Conservation (phyloP, 92 coral and sea anemone genomes). For the Plumapathes pennacea region DNA sequence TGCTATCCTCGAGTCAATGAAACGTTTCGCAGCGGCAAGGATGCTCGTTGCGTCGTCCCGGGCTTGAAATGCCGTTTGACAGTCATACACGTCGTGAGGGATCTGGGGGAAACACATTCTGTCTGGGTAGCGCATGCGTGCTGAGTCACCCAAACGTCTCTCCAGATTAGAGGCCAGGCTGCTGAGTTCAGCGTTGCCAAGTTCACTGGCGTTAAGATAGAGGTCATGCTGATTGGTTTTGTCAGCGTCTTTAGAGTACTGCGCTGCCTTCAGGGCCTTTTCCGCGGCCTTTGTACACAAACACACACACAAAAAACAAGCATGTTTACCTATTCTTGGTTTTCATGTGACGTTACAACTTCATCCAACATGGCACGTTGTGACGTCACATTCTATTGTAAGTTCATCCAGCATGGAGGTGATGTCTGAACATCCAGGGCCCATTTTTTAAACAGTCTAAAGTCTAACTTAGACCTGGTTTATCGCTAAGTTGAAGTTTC, state of each 20-base stretch:
- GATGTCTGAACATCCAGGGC: too few relatives aligned
- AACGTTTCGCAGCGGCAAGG: too few relatives aligned
- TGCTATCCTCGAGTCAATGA: too few relatives aligned
- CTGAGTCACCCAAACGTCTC: slow-evolving; percentile 45
- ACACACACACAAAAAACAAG: too few relatives aligned
- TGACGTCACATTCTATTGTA: too few relatives aligned
- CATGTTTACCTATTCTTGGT: too few relatives aligned
- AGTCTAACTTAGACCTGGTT: too few relatives aligned
- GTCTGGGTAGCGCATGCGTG: slow-evolving; percentile 85
- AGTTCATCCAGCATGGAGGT: too few relatives aligned
- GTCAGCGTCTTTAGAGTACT: slow-evolving; percentile 49
- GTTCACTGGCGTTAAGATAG: slow-evolving; percentile 12
- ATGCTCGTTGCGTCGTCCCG: slow-evolving; percentile 34
- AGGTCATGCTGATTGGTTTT: slow-evolving; percentile 52
- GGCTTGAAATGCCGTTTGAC: slow-evolving; percentile 38
- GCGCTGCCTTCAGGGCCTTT: slow-evolving; percentile 79
- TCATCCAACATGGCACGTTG: too few relatives aligned
- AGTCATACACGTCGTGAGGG: slow-evolving; percentile 64
- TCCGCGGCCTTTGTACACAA: slow-evolving; percentile 64
- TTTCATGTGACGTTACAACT: too few relatives aligned
- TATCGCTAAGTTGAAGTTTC: too few relatives aligned
- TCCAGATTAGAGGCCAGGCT: slow-evolving; percentile 40
- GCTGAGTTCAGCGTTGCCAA: slow-evolving; percentile 33
- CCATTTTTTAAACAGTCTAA: too few relatives aligned
- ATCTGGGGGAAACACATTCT: slow-evolving; percentile 43